A percentile compares a stretch with the other conserved stretches of the same genome.
phyloP scores from a whole-genome alignment of 2,888 invertebrate genomes.

The Sarcophaga rosellei region DNA sequence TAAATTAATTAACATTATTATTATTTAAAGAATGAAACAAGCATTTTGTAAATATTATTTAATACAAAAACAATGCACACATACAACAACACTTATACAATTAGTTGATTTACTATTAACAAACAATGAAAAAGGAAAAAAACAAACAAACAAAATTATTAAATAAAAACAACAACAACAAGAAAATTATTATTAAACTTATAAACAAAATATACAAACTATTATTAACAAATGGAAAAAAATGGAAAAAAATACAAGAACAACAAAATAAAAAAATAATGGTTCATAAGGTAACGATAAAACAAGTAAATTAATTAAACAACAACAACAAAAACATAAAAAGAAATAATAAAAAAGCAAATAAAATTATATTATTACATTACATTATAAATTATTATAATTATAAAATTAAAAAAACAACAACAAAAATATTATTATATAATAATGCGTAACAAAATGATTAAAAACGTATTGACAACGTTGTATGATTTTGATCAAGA shows the following conservation, averaged over 20 bases:
- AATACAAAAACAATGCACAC: slow-evolving; percentile 66
- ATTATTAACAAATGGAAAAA: slow-evolving; percentile 56
- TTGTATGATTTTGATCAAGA: slow-evolving; percentile 81
- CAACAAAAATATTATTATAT: slow-evolving; percentile 69
- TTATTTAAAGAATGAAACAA: slow-evolving; percentile 22
- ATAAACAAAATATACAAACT: slow-evolving; percentile 68
- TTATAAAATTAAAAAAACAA: slow-evolving; percentile 52
- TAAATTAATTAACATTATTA: slow-evolving; percentile 34
- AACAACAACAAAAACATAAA: slow-evolving; percentile 23
- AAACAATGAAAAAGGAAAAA: slow-evolving; percentile 16
- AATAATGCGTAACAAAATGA: slow-evolving; percentile 70
- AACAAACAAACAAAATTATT: slow-evolving; percentile 55
- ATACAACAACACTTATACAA: slow-evolving; percentile 69
- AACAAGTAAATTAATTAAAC: slow-evolving; percentile 43
- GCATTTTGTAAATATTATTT: slow-evolving; percentile 68
- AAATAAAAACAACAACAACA: slow-evolving; percentile 35
- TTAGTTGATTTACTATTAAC: slow-evolving; percentile 69
- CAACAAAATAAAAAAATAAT: slow-evolving; percentile 57
- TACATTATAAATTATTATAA: slow-evolving; percentile 70
- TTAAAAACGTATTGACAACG: slow-evolving; percentile 79
- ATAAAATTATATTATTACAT: slow-evolving; percentile 69
- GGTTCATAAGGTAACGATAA: slow-evolving; percentile 70
- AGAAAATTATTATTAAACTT: slow-evolving; percentile 67
- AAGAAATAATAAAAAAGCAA: slow-evolving; percentile 31
- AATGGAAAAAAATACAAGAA: slow-evolving; percentile 46